Percentiles rank a stretch among this genome's conserved stretches.
Evolutionary conservation across 2,888 invertebrate genomes (phyloP).

Genomic region (Platycheirus albimanus): DNA sequence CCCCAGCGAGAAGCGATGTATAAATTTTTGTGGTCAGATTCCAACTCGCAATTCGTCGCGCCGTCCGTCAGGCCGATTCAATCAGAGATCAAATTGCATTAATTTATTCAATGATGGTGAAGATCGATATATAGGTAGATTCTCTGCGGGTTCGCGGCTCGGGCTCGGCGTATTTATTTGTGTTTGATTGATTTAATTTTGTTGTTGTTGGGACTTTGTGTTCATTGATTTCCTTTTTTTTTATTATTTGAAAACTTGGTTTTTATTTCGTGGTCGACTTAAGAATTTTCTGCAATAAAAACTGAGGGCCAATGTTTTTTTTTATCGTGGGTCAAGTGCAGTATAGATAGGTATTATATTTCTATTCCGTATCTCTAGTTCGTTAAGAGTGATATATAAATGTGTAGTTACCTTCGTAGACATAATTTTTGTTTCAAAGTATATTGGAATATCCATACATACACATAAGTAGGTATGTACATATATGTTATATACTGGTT

Average conservation of each 20-base stretch:
- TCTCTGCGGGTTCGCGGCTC: constrained; percentile 1
- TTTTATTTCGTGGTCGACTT: constrained; percentile 48
- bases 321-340: constrained; percentile 66
- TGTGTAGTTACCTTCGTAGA: not conserved
- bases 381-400: not conserved
- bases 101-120: constrained; percentile 18
- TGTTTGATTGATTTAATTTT: constrained; percentile 30
- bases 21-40: constrained; percentile 59
- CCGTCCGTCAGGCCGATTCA: constrained; percentile 41
- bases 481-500: too few species aligned
- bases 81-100: constrained; percentile 58
- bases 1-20: constrained; percentile 9
- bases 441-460: too few species aligned
- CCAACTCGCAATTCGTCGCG: too few species aligned
- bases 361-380: constrained; percentile 31
- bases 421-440: too few species aligned
- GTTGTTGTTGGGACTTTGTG: constrained; percentile 33
- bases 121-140: constrained; percentile 37
- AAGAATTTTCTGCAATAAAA: constrained; percentile 46
- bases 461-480: too few species aligned
- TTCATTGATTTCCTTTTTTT: constrained; percentile 24
- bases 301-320: constrained; percentile 41
- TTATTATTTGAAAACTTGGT: constrained; percentile 24
- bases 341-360: constrained; percentile 46
- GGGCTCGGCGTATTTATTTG: not conserved